Percentiles rank a stretch among this genome's conserved stretches.
Evolutionary conservation across 1,140 invertebrate genomes (phyloP).

Genomic region (Myzus persicae): DNA sequence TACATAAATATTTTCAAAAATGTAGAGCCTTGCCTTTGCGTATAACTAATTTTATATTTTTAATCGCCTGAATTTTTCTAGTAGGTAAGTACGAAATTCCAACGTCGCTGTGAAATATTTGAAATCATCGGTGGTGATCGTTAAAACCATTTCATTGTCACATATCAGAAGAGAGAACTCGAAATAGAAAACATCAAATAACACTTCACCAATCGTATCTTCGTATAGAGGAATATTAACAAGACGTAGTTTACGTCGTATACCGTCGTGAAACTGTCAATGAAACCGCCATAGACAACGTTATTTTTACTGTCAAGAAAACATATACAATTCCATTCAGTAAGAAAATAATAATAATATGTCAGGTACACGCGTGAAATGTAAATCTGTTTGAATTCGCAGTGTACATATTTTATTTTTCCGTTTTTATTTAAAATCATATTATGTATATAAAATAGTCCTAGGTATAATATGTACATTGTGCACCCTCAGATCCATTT

Average conservation of each 20-base stretch:
- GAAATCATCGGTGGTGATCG: too few species aligned
- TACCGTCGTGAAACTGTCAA: not conserved
- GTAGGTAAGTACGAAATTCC: not conserved
- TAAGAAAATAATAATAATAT: not conserved
- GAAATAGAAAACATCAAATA: not conserved
- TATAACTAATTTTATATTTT: too few species aligned
- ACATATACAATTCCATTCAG: not conserved
- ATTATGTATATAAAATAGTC: not conserved
- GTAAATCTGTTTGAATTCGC: constrained; percentile 19
- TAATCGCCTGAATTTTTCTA: not conserved
- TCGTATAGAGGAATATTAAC: not conserved
- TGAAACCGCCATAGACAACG: not conserved
- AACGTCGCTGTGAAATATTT: not conserved
- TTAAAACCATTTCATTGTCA: not conserved
- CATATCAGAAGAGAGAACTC: not conserved
- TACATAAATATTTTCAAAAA: not conserved
- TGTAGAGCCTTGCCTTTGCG: not conserved
- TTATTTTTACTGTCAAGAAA: not conserved
- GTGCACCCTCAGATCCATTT: not conserved
- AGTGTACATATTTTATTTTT: not conserved
- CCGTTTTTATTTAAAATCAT: not conserved
- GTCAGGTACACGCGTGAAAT: not conserved
- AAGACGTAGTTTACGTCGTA: not conserved
- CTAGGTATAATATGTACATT: too few species aligned
- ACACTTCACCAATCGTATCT: not conserved